Percentiles rank a stretch among this genome's conserved stretches.
Conservation (phyloP, 2,888 invertebrate species). For the Conops quadrifasciatus region DNA sequence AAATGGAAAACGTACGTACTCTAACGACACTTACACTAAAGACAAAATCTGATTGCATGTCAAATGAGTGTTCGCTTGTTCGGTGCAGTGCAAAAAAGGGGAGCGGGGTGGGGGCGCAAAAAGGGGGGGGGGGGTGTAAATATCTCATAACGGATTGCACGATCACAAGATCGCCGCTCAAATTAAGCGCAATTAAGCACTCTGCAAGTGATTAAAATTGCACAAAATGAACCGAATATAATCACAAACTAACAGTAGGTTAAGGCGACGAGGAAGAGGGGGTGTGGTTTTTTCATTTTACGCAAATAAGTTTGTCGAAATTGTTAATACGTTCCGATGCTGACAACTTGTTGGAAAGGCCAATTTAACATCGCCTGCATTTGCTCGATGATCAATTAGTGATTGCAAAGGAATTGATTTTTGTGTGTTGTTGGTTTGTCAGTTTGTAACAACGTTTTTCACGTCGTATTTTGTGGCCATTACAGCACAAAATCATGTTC, state of each 20-base stretch:
- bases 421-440: not conserved
- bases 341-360: constrained; percentile 33
- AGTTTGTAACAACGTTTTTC: not conserved
- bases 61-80: too few relatives aligned
- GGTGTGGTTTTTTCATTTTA: too few relatives aligned
- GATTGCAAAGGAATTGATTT: not conserved
- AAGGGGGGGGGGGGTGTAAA: too few relatives aligned
- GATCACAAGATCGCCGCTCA: not conserved
- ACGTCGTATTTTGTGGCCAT: not conserved
- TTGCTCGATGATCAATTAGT: constrained; percentile 2
- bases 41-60: constrained; percentile 15
- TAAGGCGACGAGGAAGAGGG: too few relatives aligned
- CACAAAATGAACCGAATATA: too few relatives aligned
- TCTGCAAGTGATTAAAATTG: not conserved
- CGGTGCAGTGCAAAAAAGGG: too few relatives aligned
- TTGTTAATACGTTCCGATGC: not conserved
- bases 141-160: too few relatives aligned
- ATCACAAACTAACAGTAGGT: too few relatives aligned
- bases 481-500: not conserved
- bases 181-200: not conserved
- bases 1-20: not conserved
- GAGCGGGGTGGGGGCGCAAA: too few relatives aligned
- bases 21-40: not conserved
- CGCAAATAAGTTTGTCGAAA: constrained; percentile 38
- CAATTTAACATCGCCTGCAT: constrained; percentile 7